These are phyloP conservation scores for Chloebia gouldiae DNA, from an alignment of 2,113 vertebrate species.

Conservation along the genomic window DNA sequence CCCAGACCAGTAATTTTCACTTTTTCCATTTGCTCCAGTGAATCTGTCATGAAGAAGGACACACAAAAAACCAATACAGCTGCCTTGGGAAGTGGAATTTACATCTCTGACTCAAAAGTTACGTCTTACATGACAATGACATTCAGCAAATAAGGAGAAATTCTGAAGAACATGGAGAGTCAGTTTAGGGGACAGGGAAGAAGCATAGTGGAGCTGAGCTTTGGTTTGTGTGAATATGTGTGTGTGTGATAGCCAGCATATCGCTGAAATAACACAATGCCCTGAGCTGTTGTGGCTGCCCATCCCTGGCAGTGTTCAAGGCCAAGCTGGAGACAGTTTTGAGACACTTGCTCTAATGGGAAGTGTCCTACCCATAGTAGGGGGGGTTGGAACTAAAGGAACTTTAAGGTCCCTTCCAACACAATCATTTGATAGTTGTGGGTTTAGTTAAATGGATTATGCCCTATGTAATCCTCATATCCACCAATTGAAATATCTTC, in stretches of 20 bases:
- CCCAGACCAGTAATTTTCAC: neutral
- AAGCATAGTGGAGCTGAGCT: neutral
- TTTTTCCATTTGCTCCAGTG: neutral
- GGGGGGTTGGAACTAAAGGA: neutral
- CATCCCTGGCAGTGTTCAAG: neutral
- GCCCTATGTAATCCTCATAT: neutral
- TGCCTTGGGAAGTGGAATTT: neutral
- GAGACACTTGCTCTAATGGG: neutral
- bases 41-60: neutral
- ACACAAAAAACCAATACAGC: neutral
- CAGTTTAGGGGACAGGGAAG: neutral
- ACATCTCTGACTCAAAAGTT: neutral
- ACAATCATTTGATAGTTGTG: neutral
- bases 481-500: neutral
- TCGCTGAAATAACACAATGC: neutral
- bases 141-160: neutral
- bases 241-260: neutral
- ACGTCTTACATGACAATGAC: neutral
- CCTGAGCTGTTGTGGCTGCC: neutral
- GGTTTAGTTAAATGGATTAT: neutral
- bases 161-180: neutral
- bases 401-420: neutral
- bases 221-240: neutral
- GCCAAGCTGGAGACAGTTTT: neutral
- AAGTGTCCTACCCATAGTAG: rapidly evolving